These are phyloP conservation scores for Strongylocentrotus purpuratus DNA, from an alignment of 35 echinoderm and acorn worm species.

Conservation along the genomic window DNA sequence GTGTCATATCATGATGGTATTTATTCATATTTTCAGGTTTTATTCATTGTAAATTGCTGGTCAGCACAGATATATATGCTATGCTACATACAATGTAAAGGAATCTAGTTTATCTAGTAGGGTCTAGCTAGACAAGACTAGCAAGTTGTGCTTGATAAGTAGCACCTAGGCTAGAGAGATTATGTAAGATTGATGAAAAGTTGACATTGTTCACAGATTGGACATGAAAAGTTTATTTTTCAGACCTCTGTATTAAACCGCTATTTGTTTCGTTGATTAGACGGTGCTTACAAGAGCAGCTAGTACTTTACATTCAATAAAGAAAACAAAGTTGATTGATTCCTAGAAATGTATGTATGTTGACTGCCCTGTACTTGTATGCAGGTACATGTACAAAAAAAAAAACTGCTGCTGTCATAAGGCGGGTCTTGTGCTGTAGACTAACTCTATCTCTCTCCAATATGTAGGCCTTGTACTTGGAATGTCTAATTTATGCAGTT, in stretches of 20 bases:
- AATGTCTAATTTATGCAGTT: neutral
- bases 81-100: neutral
- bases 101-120: neutral
- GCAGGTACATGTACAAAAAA: neutral
- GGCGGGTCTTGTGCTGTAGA: too few species aligned
- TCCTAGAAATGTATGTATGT: too few species aligned
- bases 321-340: too few species aligned
- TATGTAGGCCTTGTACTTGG: neutral
- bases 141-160: neutral
- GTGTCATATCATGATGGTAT: neutral
- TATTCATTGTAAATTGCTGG: slow-evolving; percentile 11
- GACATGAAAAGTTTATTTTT: neutral
- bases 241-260: neutral
- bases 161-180: neutral
- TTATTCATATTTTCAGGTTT: neutral
- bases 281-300: too few species aligned
- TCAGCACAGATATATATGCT: neutral
- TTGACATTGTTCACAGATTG: neutral
- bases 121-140: neutral
- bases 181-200: neutral
- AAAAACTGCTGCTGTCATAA: too few species aligned
- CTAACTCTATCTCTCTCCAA: too few species aligned
- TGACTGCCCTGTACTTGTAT: too few species aligned
- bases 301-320: too few species aligned
- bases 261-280: neutral